Evolutionary conservation across 2,888 invertebrate species (phyloP), one percentile per base, ranked within the genome.

Genomic region (Melinaea marsaeus): DNA sequence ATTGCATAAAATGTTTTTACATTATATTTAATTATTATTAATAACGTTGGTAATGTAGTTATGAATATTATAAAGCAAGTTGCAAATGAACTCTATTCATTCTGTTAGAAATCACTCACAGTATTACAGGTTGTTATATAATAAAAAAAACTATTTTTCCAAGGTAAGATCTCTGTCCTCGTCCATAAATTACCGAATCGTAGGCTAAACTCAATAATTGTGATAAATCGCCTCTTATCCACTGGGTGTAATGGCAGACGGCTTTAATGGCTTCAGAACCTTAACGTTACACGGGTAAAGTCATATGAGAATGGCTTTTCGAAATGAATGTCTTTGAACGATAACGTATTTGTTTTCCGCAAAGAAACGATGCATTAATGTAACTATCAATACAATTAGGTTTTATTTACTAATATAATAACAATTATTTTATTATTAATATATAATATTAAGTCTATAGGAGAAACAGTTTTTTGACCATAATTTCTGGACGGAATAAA

Each of bases 191-290:
- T 67, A 67, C 63, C 66, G 69, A 70, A 69, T 71, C 68, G 71
- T 69, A 68, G 70, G 73, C 68, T 74, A 79, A 81, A 79, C 79
- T 80, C 79, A 78, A 80, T 86, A 87, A 88, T 88, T 86, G 86
- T 88, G 85, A 88, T 86, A 86, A 86, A 88, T 87, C 79, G 83
- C 82, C 81, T 73, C 78, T 78, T 83, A 83, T 80, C 79, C 80
- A 69, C 72, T 76, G 76, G 77, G 78, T 80, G 79, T 75, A 77
- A 79, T 80, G 78, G 75, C 88, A 85, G 85, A 74, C 86, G 82
- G 88, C 71, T 79, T 79, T 87, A 88, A 88, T 85, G 86, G 86
- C 76, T 84, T 84, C 81, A 79, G 79, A 78, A 81, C 79, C 78
- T 80, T 77, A 69, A 72, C 71, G 74, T 69, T 71, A 63, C 67